Evolutionary conservation across 2,888 invertebrate species (phyloP), one percentile per base, ranked within the genome.

Genomic region (Zeuzera pyrina): DNA sequence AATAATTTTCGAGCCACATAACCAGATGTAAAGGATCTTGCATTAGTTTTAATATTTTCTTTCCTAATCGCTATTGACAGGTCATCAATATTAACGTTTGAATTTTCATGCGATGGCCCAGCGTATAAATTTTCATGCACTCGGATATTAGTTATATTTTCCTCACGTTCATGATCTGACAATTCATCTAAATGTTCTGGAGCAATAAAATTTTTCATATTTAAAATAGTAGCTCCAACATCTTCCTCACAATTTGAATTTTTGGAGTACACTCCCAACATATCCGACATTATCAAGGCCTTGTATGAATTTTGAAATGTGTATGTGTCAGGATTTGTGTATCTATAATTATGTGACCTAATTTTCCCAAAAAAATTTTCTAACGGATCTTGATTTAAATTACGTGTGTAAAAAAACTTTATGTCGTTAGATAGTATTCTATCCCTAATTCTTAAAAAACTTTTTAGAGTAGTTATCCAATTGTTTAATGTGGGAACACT

Each of bases 351-450:
- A 2, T 22, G 15, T 8, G 33, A 27, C 16, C 33, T 27, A 15
- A 30, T 30, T 34, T 30, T 30, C n/a, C 34, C 30, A 34, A 34
- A 34, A 30, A 34, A 34, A n/a, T 25, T 34, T 34, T 30, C 26
- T 15, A 30, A 22, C 3, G 34, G 34, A 22, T 34, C 34, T 19
- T 34, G 34, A 12, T 34, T 34, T 30, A 34, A 30, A 30, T 34
- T 34, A 15, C 34, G 23, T 10, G 30, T 34, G 24, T 34, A 34
- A 21, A 25, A 30, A 15, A 34, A 34, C 23, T 23, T 24, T 4
- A 34, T 21, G 11, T 30, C 34, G 13, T 13, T 19, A 8, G 13
- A 12, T 16, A 32, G 10, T 21, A 21, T n/a, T 21, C 8, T 21
- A 10, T 21, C 10, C 2, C n/a, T 21, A n/a, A 21, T 21, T 10